Conservation (phyloP, 2,113 vertebrate genomes). For the Oncorhynchus masou region DNA sequence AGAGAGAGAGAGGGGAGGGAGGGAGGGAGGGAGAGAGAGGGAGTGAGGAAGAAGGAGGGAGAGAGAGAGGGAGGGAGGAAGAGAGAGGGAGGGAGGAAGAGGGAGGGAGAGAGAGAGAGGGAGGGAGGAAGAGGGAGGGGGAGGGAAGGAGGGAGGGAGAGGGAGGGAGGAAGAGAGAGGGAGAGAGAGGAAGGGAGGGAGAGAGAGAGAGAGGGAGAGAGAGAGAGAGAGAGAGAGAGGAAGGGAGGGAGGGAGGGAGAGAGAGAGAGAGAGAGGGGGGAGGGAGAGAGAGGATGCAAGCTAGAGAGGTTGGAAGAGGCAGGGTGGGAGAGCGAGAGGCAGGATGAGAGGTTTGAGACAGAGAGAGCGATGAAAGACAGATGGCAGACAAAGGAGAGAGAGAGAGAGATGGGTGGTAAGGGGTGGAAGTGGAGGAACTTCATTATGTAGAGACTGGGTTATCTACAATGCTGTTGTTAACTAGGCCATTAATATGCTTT, state of each 20-base stretch:
- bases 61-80: no score
- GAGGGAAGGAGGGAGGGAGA: neutral
- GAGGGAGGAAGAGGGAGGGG: no score
- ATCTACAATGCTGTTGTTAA: conserved; percentile 35
- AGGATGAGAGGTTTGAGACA: conserved; percentile 43
- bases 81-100: conserved; percentile 27
- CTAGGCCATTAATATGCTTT: conserved; percentile 55
- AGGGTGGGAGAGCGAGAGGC: conserved; percentile 21
- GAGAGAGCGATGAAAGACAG: conserved; percentile 19
- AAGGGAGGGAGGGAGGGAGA: conserved; percentile 40
- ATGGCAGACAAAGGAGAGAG: conserved; percentile 2
- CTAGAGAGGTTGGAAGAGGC: conserved; percentile 41
- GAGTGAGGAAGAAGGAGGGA: neutral
- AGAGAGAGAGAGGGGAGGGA: no score
- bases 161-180: conserved; percentile 36
- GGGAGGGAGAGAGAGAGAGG: no score
- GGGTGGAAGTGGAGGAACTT: conserved; percentile 4
- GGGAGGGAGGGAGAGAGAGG: no score
- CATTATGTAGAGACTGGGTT: neutral
- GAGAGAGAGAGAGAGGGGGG: conserved; percentile 10
- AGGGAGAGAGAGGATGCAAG: conserved; percentile 9
- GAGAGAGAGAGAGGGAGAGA: conserved; percentile 3
- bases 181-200: conserved; percentile 46
- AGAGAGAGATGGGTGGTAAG: neutral
- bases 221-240: conserved; percentile 12